Base-by-base conservation (phyloP, 2,797 vertebrate species). In the Lindbergichthys nudifrons region DNA sequence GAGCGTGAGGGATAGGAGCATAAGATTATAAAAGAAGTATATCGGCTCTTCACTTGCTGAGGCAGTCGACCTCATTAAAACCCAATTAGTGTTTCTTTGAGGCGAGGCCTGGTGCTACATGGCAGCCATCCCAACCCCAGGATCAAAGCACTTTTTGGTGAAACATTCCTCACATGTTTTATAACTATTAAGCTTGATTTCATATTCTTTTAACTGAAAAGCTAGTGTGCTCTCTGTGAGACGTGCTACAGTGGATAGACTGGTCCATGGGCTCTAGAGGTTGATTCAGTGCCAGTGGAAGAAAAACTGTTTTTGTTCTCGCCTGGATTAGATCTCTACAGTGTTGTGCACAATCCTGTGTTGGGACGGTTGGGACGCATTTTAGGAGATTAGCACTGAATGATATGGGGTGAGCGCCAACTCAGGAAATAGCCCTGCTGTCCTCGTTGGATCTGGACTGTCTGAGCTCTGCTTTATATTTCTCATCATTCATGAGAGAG, bases 31-130 rank as follows among this genome's bases (percentile, higher is more conserved):
- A 83, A 88, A 82, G 71, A 77, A 76, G 56, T 45, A 32, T 62
- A 82, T 81, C 48, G 47, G 80, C 71, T 73, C 41, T 81, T 76
- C 58, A 78, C 79, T 86, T 81, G 68, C 75, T 70, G 54, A 80
- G 65, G 74, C 83, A 79, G 72, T 83, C 64, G 10, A 84, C 81
- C 91, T 92, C 88, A 91, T 92, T 91, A 92, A 89, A 94, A 90
- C 70, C 71, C 79, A 91, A 93, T 93, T 89, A 93, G 86, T 52
- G 80, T 85, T 88, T 79, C 71, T 91, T 83, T 85, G 76, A 86
- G 79, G 65, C 42, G 7, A 79, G 51, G 63, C 62, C 41, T 78
- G 65, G 46, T 59, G 52, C 77, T 71, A 67, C 63, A 46, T 72
- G 59, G 68, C 50, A 30, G 21, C 45, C 73, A 78, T 75, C 59